phyloP scores from a whole-genome alignment of 2,888 invertebrate genomes.

The Plagodis pulveraria region DNA sequence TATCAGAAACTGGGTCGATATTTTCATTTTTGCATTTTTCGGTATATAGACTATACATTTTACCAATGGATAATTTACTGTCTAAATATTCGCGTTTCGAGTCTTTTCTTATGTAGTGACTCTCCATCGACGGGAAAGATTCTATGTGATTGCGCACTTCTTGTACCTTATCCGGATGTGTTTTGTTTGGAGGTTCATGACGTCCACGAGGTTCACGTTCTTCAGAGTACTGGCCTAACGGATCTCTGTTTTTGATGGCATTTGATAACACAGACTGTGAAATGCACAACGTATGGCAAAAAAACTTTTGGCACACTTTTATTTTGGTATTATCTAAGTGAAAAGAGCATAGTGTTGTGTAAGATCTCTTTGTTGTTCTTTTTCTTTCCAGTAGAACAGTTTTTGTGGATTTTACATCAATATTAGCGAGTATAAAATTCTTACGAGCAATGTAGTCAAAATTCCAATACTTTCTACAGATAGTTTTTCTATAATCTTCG shows the following conservation, averaged over 20 bases:
- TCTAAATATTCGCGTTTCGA: not conserved
- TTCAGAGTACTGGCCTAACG: not conserved
- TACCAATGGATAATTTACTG: no score
- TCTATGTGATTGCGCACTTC: not conserved
- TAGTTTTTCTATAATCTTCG: not conserved
- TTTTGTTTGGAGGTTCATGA: not conserved
- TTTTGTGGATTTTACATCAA: not conserved
- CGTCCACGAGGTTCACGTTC: not conserved
- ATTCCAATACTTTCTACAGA: conserved; percentile 1
- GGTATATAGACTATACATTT: not conserved
- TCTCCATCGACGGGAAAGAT: conserved; percentile 1
- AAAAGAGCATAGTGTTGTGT: conserved; percentile 1
- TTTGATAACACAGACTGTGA: not conserved
- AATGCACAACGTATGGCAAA: conserved; percentile 1
- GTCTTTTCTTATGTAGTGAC: conserved; percentile 1
- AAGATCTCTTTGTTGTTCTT: not conserved
- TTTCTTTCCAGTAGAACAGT: not conserved
- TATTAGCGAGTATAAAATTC: not conserved
- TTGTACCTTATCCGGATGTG: not conserved
- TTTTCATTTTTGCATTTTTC: not conserved
- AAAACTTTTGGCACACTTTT: not conserved
- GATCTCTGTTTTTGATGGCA: not conserved
- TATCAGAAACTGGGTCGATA: not conserved
- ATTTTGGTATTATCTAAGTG: not conserved
- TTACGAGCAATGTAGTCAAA: not conserved